Conservation (phyloP, 2,113 vertebrate genomes). For the Pholis gunnellus region DNA sequence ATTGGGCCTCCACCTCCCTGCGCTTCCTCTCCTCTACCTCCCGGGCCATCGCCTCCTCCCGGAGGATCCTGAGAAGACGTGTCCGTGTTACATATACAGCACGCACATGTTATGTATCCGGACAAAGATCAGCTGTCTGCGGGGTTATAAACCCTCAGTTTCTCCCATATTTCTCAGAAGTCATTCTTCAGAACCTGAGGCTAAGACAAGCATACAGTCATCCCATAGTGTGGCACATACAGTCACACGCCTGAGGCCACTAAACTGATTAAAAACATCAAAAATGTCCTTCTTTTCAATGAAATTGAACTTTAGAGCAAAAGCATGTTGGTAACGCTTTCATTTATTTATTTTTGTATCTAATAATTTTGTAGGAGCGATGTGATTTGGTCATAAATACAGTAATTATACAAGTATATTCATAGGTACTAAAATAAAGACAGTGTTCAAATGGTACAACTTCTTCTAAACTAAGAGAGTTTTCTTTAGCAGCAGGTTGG, state of each 20-base stretch:
- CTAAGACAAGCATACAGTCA: not conserved
- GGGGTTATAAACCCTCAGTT: not conserved
- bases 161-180: not conserved
- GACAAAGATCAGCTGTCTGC: not conserved
- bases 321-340: not conserved
- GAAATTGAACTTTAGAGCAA: not conserved
- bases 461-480: not conserved
- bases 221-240: not conserved
- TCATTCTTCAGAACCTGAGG: not conserved
- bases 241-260: not conserved
- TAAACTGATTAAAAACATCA: not conserved
- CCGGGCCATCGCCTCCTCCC: slow-evolving; percentile 87
- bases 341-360: not conserved
- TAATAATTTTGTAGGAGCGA: not conserved
- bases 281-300: not conserved
- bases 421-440: not conserved
- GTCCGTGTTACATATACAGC: not conserved
- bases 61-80: slow-evolving; percentile 76
- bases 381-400: not conserved
- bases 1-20: slow-evolving; percentile 85
- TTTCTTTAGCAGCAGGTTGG: not conserved
- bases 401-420: not conserved
- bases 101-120: not conserved
- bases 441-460: not conserved
- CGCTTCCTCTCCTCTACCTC: slow-evolving; percentile 88